Conservation (phyloP, 2,888 invertebrate species). For the Papilio gigon region DNA sequence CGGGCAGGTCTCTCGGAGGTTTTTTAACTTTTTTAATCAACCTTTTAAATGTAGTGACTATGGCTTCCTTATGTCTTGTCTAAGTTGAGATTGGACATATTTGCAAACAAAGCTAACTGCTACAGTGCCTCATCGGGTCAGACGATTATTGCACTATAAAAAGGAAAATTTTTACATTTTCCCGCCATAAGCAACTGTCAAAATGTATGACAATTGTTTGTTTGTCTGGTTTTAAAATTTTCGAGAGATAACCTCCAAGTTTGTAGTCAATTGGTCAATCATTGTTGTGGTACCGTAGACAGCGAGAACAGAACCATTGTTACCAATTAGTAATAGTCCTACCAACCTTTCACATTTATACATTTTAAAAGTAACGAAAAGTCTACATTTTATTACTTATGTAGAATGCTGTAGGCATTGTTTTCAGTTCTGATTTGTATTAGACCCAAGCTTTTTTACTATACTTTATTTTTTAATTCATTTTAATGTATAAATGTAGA, state of each 20-base stretch:
- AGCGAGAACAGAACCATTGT: conserved; percentile 66
- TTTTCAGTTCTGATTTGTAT: neutral
- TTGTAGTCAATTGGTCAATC: conserved; percentile 68
- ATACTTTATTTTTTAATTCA: neutral
- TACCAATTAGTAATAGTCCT: conserved; percentile 66
- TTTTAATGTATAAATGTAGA: conserved; percentile 38
- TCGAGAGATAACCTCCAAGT: conserved; percentile 50
- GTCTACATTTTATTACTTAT: neutral
- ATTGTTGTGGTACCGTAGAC: conserved; percentile 59
- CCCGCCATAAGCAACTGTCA: neutral
- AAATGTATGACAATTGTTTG: neutral
- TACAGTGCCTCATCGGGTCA: too few relatives aligned
- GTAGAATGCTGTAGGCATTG: conserved; percentile 23
- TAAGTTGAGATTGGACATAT: too few relatives aligned
- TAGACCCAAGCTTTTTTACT: neutral
- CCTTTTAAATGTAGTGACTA: neutral
- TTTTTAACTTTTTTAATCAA: conserved; percentile 28
- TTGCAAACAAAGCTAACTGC: neutral
- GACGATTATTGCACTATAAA: too few relatives aligned
- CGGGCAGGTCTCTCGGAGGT: conserved; percentile 44
- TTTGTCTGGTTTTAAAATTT: conserved; percentile 43
- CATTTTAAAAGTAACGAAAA: conserved; percentile 6
- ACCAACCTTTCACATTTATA: conserved; percentile 17
- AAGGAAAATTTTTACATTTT: neutral
- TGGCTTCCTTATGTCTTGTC: too few relatives aligned